Conservation (phyloP, 2,797 vertebrate genomes). For the Coilia nasus region DNA sequence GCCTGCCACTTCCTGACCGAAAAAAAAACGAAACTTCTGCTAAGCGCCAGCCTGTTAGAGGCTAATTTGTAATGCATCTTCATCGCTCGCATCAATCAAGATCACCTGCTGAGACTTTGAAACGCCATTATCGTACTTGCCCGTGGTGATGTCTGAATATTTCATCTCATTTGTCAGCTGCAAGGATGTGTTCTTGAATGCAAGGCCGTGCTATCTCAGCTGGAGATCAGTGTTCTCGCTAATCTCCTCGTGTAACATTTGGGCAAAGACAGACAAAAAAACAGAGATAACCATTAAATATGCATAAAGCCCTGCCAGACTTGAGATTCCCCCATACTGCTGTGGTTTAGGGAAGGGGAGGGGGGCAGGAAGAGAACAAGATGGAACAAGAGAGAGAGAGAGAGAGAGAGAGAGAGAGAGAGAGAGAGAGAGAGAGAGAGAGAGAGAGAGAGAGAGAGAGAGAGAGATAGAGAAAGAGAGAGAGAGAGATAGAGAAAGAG, state of each 20-base stretch:
- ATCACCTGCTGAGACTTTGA: slow-evolving; percentile 9
- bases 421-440: no score
- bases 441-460: not conserved
- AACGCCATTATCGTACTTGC: not conserved
- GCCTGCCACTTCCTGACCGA: not conserved
- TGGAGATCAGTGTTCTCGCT: slow-evolving; percentile 14
- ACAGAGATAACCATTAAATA: slow-evolving; percentile 49
- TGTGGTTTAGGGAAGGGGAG: not conserved
- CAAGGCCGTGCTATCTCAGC: not conserved
- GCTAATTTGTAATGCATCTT: not conserved
- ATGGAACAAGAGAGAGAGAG: no score
- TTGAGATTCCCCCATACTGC: slow-evolving; percentile 36
- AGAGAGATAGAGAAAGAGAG: no score
- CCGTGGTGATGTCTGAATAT: not conserved
- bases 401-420: no score
- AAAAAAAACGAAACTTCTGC: not conserved
- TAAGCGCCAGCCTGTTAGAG: not conserved
- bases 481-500: not conserved
- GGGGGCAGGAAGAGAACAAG: not conserved
- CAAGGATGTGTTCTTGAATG: not conserved
- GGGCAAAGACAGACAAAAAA: not conserved
- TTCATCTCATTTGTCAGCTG: not conserved
- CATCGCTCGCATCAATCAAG: not conserved
- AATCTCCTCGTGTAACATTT: slow-evolving; percentile 10
- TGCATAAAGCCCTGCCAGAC: slow-evolving; percentile 34